phyloP scores from a whole-genome alignment of 2,797 vertebrate genomes.

The Manis javanica region DNA sequence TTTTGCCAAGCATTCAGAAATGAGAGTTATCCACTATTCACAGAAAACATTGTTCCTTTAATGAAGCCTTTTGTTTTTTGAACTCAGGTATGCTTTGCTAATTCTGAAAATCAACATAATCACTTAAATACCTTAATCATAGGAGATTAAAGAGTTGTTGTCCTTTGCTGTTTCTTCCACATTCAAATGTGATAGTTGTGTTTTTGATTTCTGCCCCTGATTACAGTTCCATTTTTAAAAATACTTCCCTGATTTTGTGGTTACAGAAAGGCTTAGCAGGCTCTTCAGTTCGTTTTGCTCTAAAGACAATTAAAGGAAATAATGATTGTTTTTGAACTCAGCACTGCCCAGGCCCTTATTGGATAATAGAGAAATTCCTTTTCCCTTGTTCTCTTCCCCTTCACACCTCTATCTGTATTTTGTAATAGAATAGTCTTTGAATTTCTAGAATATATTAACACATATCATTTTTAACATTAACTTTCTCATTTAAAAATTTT shows the following conservation, averaged over 20 bases:
- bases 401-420: not conserved
- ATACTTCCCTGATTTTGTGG: not conserved
- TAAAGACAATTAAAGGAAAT: slow-evolving; percentile 75
- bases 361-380: slow-evolving; percentile 26
- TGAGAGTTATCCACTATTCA: not conserved
- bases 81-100: not conserved
- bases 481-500: not conserved
- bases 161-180: not conserved
- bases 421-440: not conserved
- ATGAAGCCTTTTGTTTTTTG: slow-evolving; percentile 12
- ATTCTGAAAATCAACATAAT: slow-evolving; percentile 46
- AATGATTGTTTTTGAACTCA: slow-evolving; percentile 38
- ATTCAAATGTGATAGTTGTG: not conserved
- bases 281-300: slow-evolving; percentile 71
- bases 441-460: slow-evolving; percentile 22
- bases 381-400: not conserved
- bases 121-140: slow-evolving; percentile 27
- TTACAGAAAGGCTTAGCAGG: slow-evolving; percentile 54
- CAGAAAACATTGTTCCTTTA: not conserved
- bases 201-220: slow-evolving; percentile 54
- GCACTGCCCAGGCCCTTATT: not conserved
- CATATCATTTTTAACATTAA: not conserved
- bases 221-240: slow-evolving; percentile 15
- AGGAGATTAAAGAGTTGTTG: slow-evolving; percentile 27
- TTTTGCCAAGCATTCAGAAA: not conserved